Conservation (phyloP, 2,888 invertebrate genomes). For the Dasypogon diadema region DNA sequence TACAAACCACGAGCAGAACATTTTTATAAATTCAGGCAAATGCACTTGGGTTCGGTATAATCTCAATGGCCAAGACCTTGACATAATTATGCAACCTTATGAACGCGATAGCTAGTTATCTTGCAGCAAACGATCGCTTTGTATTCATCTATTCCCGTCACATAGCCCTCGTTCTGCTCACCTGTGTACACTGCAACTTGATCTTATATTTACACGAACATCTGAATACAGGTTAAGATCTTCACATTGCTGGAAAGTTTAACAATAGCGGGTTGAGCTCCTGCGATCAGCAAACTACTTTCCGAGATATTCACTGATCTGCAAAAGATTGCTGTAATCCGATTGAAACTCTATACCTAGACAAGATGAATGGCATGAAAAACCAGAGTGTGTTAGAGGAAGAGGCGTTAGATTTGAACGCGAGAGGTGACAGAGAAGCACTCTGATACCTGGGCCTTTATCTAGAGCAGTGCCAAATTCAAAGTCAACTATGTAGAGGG, state of each 20-base stretch:
- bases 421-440: too few species aligned
- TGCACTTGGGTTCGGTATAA: slow-evolving; percentile 52
- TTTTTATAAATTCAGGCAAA: slow-evolving; percentile 50
- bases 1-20: slow-evolving; percentile 17
- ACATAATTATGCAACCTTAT: slow-evolving; percentile 57
- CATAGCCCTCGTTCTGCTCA: slow-evolving; percentile 17
- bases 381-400: too few species aligned
- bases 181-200: slow-evolving; percentile 17
- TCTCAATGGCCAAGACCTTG: slow-evolving; percentile 55
- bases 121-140: slow-evolving; percentile 14
- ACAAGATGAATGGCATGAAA: background rate
- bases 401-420: too few species aligned
- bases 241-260: background rate
- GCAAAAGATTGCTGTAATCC: slow-evolving; percentile 19
- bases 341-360: slow-evolving; percentile 17
- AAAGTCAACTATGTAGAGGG: too few species aligned
- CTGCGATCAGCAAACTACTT: too few species aligned
- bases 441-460: too few species aligned
- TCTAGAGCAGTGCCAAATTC: too few species aligned
- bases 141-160: slow-evolving; percentile 48
- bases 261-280: slow-evolving; percentile 5
- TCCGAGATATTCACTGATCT: background rate
- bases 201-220: slow-evolving; percentile 12
- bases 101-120: slow-evolving; percentile 50
- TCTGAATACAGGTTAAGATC: background rate